Evolutionary conservation across 2,888 invertebrate genomes (phyloP).

Genomic region (Eubasilissa splendida): DNA sequence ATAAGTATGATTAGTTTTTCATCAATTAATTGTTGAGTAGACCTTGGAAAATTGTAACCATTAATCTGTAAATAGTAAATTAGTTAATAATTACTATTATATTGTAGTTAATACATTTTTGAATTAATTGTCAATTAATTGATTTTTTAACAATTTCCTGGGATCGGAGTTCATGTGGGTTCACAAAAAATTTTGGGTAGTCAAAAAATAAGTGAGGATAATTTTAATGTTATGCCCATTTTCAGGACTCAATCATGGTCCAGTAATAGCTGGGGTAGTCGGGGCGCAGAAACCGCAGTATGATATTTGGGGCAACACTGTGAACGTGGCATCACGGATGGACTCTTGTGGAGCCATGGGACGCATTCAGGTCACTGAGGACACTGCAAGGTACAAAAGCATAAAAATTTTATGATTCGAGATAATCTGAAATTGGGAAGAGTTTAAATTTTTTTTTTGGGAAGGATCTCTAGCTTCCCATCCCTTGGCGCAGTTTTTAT

Average conservation of each 20-base stretch:
- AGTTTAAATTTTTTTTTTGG: background rate
- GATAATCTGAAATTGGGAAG: background rate
- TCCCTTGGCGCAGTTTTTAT: background rate
- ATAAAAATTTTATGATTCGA: background rate
- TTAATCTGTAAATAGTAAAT: too few species aligned
- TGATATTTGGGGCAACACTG: conserved; percentile 99
- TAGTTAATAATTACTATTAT: too few species aligned
- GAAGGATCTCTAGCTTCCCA: background rate
- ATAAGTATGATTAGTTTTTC: too few species aligned
- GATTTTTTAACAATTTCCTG: too few species aligned
- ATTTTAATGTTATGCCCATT: conserved; percentile 2
- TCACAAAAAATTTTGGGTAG: too few species aligned
- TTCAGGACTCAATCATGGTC: conserved; percentile 88
- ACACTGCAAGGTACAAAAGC: conserved; percentile 66
- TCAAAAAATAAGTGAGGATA: too few species aligned
- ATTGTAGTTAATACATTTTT: too few species aligned
- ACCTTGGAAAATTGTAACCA: too few species aligned
- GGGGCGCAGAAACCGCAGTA: conserved; percentile 98
- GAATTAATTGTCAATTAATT: too few species aligned
- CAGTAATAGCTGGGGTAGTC: conserved; percentile 96
- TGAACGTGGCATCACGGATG: conserved; percentile 97
- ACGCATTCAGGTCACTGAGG: conserved; percentile 81
- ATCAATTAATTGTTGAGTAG: too few species aligned
- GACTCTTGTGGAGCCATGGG: conserved; percentile 95
- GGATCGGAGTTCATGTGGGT: too few species aligned